Conservation (phyloP, 2,888 invertebrate genomes). For the Tribolium freemani region DNA sequence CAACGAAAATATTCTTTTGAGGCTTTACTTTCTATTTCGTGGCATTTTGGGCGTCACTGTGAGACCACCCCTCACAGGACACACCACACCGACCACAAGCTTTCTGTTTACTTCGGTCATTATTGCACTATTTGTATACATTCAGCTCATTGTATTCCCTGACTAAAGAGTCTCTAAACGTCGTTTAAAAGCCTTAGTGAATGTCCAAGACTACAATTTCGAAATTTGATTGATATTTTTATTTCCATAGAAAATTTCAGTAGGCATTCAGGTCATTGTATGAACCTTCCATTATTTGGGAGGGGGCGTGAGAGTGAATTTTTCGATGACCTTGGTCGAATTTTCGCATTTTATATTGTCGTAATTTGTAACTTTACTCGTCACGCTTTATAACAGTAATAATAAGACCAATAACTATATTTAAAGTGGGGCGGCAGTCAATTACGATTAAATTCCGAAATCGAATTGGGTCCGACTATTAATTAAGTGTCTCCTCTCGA, state of each 20-base stretch:
- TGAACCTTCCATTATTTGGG: not conserved
- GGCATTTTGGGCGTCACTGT: not conserved
- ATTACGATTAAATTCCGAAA: conserved; percentile 38
- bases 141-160: conserved; percentile 58
- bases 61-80: not conserved
- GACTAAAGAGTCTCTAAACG: conserved; percentile 52
- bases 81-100: conserved; percentile 25
- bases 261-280: conserved; percentile 21
- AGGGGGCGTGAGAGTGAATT: conserved; percentile 15
- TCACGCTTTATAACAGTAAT: conserved; percentile 41
- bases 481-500: conserved; percentile 12
- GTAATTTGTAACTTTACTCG: conserved; percentile 32
- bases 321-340: conserved; percentile 18
- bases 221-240: conserved; percentile 53
- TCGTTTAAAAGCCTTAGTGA: conserved; percentile 49
- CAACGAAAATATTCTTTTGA: no score
- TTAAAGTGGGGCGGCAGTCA: conserved; percentile 23
- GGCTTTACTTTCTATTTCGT: no score
- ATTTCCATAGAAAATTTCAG: conserved; percentile 52
- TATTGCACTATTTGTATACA: conserved; percentile 67
- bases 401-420: conserved; percentile 38
- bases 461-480: conserved; percentile 22
- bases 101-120: conserved; percentile 58
- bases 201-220: conserved; percentile 15
- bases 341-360: conserved; percentile 4